Conservation (phyloP, 2,797 vertebrate genomes). For the Urosaurus nigricauda region DNA sequence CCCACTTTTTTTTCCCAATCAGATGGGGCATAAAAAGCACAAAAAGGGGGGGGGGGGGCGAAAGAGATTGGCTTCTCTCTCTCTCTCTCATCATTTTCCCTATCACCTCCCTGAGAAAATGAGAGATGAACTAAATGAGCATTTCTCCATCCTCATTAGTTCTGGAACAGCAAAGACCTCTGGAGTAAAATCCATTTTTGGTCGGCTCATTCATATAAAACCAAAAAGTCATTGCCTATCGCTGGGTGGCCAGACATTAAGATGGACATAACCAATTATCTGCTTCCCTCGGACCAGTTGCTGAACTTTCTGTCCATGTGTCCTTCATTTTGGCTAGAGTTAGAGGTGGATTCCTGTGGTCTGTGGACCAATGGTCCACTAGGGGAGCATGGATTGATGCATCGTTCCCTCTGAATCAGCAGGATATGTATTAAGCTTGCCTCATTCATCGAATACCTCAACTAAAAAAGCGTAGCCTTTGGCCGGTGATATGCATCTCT, state of each 20-base stretch:
- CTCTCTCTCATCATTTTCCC: not conserved
- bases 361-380: not conserved
- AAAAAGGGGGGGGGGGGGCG: too few species aligned
- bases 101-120: not conserved
- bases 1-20: not conserved
- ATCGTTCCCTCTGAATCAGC: slow-evolving; percentile 31
- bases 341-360: slow-evolving; percentile 1
- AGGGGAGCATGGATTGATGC: not conserved
- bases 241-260: slow-evolving; percentile 32
- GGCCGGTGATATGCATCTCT: not conserved
- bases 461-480: not conserved
- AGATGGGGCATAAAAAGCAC: not conserved
- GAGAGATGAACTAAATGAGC: not conserved
- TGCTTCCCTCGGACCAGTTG: slow-evolving; percentile 8
- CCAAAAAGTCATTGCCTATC: slow-evolving; percentile 10
- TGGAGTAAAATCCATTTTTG: slow-evolving; percentile 23
- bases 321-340: slow-evolving; percentile 33
- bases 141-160: slow-evolving; percentile 16
- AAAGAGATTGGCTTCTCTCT: not conserved
- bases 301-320: slow-evolving; percentile 16
- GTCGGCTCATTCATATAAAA: slow-evolving; percentile 30
- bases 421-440: not conserved
- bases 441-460: not conserved
- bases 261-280: slow-evolving; percentile 35
- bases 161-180: not conserved